A percentile compares a stretch with the other conserved stretches of the same genome.
Evolutionary conservation across 1,140 invertebrate species (phyloP).

Genomic region (Drosophila pandora): DNA sequence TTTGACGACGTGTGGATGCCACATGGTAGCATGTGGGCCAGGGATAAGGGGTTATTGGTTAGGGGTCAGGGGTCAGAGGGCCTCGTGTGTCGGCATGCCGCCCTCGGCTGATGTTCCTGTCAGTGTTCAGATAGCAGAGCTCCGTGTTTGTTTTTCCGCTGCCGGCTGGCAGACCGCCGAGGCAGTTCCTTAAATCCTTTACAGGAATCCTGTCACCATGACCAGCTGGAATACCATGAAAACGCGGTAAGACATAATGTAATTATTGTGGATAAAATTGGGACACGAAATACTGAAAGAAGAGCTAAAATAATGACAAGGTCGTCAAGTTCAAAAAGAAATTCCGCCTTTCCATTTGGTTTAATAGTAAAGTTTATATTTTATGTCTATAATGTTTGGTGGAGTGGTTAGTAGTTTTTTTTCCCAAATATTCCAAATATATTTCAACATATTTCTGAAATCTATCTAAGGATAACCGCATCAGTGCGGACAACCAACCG

Average conservation of each 20-base stretch:
- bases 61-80: constrained; percentile 1
- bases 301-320: background rate
- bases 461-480: constrained; percentile 66
- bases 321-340: background rate
- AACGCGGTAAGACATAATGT: constrained; percentile 60
- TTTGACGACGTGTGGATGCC: constrained; percentile 62
- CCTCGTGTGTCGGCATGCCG: constrained; percentile 61
- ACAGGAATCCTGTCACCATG: constrained; percentile 32
- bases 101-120: constrained; percentile 45
- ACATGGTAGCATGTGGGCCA: constrained; percentile 6
- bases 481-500: constrained; percentile 82
- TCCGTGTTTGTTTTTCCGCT: constrained; percentile 69
- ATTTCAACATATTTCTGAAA: background rate
- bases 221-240: constrained; percentile 69
- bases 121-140: constrained; percentile 72
- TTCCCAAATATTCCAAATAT: too few species aligned
- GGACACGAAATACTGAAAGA: background rate
- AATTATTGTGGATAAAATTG: background rate
- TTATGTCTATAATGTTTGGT: too few species aligned
- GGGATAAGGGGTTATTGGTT: constrained; percentile 2
- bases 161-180: constrained; percentile 29
- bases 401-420: too few species aligned
- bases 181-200: constrained; percentile 12
- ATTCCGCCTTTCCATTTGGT: too few species aligned
- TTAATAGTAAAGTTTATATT: too few species aligned